Evolutionary conservation across 2,797 vertebrate species (phyloP).

Genomic region (Liasis olivaceus): DNA sequence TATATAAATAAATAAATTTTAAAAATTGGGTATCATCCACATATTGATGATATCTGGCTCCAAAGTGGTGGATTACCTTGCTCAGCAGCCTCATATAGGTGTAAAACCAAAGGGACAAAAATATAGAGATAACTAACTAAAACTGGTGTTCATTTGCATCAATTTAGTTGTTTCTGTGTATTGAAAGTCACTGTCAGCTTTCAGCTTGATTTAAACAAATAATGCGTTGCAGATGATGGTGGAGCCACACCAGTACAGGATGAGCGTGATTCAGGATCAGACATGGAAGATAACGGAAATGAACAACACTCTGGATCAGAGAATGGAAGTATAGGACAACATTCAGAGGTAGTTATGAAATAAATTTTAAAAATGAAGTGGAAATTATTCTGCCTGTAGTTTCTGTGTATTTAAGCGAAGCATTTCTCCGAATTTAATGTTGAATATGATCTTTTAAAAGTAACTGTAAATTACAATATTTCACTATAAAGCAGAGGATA

Average conservation of each 20-base stretch:
- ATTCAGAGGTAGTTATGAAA: slow-evolving; percentile 81
- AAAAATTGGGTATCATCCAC: not conserved
- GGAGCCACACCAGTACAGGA: slow-evolving; percentile 95
- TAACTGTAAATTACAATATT: not conserved
- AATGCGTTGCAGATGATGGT: slow-evolving; percentile 85
- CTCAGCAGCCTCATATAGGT: not conserved
- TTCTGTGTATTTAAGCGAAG: not conserved
- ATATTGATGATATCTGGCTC: not conserved
- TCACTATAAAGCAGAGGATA: not conserved
- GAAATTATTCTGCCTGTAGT: not conserved
- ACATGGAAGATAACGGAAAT: slow-evolving; percentile 82
- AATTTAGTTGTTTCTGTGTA: not conserved
- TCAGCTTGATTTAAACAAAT: slow-evolving; percentile 47
- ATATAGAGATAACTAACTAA: not conserved
- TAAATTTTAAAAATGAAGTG: not conserved
- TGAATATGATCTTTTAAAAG: not conserved
- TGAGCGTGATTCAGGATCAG: slow-evolving; percentile 88
- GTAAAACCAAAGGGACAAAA: not conserved
- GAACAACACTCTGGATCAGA: slow-evolving; percentile 78
- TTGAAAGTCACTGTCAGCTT: slow-evolving; percentile 7
- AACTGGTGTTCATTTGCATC: not conserved
- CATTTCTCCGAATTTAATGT: not conserved
- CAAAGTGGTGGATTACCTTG: not conserved
- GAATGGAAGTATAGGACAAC: slow-evolving; percentile 78
- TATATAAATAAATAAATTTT: too few species aligned